Base-by-base conservation (phyloP, 1,140 invertebrate species). In the Physella acuta region DNA sequence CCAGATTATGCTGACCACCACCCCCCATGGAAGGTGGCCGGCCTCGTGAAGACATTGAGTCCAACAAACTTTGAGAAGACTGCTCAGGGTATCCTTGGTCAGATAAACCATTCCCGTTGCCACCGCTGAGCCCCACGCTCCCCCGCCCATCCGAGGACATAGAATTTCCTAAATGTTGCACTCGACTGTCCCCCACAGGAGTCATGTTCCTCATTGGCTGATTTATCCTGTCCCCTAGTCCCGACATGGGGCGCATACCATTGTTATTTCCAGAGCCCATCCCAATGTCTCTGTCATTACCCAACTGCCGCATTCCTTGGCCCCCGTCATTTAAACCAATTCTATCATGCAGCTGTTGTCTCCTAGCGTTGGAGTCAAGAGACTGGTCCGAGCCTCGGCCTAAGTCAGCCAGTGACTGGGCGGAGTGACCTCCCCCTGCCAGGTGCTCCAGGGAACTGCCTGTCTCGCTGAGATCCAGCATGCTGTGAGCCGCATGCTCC, bases 131-230 rank as follows among this genome's bases (percentile, higher is more conserved):
- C 26, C 62, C 62, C 49, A 51, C 62, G 33, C 44, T 53, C 20
- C 62, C 62, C 11, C 30, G 62, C 4, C 51, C 44, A 64, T 64
- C 62, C 28, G n/a, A 36, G 17, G 4, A 24, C n/a, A 39, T 37
- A 24, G 26, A 24, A 26, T 2, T 34, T 20, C 17, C 34, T 24
- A 61, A 1, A 52, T 31, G 5, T 2, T 31, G 3, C n/a, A 39
- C 62, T n/a, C 62, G 26, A n/a, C 51, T 24, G 17, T 52, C 62
- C 30, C 62, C 44, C 39, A 52, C 62, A 1, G 62, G 62, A 31
- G 62, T 64, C 28, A 64, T 20, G 49, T 64, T 64, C 28, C 62
- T 51, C 62, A 52, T 64, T 2, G 62, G 62, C 64, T 67, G 64
- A n/a, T 26, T 56, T 34, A 36, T 30, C 33, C 64, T 67, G 3